phyloP scores from a whole-genome alignment of 2,888 invertebrate genomes.

The Ormyrus thymus region DNA sequence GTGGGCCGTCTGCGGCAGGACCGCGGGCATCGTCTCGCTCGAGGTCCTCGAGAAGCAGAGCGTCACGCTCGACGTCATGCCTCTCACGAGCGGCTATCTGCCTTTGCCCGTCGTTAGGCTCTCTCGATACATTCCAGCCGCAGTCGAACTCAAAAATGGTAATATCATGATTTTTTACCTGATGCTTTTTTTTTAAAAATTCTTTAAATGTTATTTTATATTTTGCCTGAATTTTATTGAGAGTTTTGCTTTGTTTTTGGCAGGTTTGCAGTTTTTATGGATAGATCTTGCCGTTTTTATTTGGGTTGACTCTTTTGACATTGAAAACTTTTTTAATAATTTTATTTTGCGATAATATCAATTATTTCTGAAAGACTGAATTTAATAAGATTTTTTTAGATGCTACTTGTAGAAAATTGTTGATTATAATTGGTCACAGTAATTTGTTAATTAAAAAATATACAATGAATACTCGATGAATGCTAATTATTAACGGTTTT shows the following conservation, averaged over 20 bases:
- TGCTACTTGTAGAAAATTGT: too few species aligned
- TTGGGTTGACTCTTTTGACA: constrained; percentile 2
- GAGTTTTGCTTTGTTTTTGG: too few species aligned
- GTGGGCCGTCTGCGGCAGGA: constrained; percentile 95
- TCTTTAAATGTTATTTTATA: too few species aligned
- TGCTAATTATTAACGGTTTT: too few species aligned
- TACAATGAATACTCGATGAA: too few species aligned
- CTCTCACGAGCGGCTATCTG: constrained; percentile 91
- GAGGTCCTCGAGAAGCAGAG: constrained; percentile 82
- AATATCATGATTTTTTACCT: constrained; percentile 50
- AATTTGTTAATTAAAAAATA: too few species aligned
- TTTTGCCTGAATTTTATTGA: too few species aligned
- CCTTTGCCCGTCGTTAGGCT: constrained; percentile 91
- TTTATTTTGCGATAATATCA: too few species aligned
- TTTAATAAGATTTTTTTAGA: not conserved
- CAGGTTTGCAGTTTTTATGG: too few species aligned
- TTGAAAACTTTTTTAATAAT: constrained; percentile 21
- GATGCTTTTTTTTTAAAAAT: too few species aligned
- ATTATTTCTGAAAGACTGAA: not conserved
- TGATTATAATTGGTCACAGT: too few species aligned
- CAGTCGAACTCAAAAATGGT: constrained; percentile 72
- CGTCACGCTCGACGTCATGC: constrained; percentile 93
- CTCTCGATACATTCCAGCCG: constrained; percentile 92
- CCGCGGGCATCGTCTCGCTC: constrained; percentile 85
- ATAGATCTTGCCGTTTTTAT: too few species aligned